A percentile compares a stretch with the other conserved stretches of the same genome.
Conservation (phyloP, 2,113 vertebrate species). For the Ailuropoda melanoleuca region DNA sequence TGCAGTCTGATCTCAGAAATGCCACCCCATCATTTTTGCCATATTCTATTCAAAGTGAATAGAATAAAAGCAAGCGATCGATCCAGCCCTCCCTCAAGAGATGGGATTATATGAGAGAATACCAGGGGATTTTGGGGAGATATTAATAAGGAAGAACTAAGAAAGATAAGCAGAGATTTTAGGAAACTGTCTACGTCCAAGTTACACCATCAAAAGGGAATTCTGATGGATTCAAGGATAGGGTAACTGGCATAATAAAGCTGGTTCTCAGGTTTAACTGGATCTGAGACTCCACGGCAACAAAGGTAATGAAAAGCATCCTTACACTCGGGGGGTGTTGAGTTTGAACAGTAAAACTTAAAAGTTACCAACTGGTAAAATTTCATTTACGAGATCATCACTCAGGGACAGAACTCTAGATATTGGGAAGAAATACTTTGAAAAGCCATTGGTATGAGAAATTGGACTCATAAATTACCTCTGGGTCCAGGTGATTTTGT, state of each 20-base stretch:
- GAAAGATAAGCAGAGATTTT: neutral
- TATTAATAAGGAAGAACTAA: neutral
- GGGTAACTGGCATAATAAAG: neutral
- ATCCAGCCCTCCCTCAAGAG: neutral
- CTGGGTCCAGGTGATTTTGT: neutral
- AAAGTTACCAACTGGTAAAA: neutral
- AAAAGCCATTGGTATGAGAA: neutral
- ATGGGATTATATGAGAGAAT: neutral
- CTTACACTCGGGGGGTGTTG: neutral
- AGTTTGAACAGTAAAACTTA: neutral
- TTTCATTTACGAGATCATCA: neutral
- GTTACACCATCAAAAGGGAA: neutral
- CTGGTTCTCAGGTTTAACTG: neutral
- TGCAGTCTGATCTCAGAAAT: neutral
- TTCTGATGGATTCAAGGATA: neutral
- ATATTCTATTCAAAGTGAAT: neutral
- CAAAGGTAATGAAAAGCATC: neutral
- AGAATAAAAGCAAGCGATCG: neutral
- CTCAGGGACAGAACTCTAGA: neutral
- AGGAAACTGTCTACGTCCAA: neutral
- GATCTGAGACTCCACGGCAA: neutral
- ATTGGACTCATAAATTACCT: neutral
- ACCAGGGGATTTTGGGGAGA: accelerated
- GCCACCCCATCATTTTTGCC: neutral
- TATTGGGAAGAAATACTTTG: neutral